Conservation (phyloP, 2,113 vertebrate species). For the Kryptolebias marmoratus region DNA sequence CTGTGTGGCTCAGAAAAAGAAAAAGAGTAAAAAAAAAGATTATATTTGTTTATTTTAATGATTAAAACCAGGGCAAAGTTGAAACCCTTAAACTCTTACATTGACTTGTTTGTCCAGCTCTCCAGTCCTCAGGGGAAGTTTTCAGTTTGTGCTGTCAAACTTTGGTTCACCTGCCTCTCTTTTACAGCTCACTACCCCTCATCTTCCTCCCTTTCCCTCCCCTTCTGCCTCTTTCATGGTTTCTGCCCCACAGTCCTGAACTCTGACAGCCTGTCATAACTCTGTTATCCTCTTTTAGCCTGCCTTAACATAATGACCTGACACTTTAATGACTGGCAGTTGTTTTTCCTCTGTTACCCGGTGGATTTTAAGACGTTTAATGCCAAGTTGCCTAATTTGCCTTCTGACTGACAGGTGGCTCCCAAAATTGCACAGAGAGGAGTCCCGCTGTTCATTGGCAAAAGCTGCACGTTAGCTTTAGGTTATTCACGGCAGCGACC, state of each 20-base stretch:
- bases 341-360: conserved; percentile 55
- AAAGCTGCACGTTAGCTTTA: conserved; percentile 15
- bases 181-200: conserved; percentile 27
- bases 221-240: conserved; percentile 23
- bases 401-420: conserved; percentile 62
- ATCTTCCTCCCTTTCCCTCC: conserved; percentile 18
- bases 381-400: conserved; percentile 52
- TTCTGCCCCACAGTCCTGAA: conserved; percentile 52
- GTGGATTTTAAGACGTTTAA: conserved; percentile 48
- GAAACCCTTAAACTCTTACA: background rate
- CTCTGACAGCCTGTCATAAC: conserved; percentile 71
- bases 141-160: conserved; percentile 35
- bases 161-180: conserved; percentile 15
- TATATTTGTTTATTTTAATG: background rate
- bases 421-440: conserved; percentile 26
- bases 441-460: conserved; percentile 39
- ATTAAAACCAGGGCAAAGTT: background rate
- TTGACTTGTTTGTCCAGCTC: background rate
- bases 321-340: conserved; percentile 77
- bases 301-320: conserved; percentile 75
- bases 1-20: too few species aligned
- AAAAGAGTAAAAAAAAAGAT: background rate
- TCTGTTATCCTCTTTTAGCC: conserved; percentile 58
- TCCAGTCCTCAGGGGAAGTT: conserved; percentile 14
- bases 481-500: conserved; percentile 37